Base-by-base conservation (phyloP, 2,113 vertebrate genomes). In the Polypterus bichir region DNA sequence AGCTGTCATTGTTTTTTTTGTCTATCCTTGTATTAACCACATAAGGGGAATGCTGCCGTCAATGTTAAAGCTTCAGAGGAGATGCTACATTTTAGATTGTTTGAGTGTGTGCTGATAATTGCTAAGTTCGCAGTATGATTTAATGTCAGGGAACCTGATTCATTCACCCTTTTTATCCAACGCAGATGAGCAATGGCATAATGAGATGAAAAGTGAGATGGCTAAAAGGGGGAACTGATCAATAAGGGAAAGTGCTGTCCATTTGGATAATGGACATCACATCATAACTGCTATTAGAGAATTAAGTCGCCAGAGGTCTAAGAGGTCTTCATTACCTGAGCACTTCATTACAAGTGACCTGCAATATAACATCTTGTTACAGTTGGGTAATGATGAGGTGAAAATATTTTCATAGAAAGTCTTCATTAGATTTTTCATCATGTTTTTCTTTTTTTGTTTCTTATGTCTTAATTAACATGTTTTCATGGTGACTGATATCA, bases 231-330 rank as follows among this genome's bases (percentile, higher is more conserved):
- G 79, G 70, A 67, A 69, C 73, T 79, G 86, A 94, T 94, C 90
- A 88, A 92, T 93, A 90, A 66, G 61, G 59, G 77, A 81, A 77
- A 91, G 86, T 88, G 79, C 77, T 88, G 86, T 89, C 89, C 86
- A 92, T 91, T 93, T 93, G 80, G 83, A 82, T 96, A 97, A 95
- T 92, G 88, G 91, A 87, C 82, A 83, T 84, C 70, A 74, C 69
- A 85, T 90, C 86, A 86, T 89, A 83, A 75, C 76, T 78, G 72
- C 73, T 80, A 69, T 76, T 83, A 76, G 81, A 78, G 81, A 86
- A 84, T 85, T 85, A 86, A 86, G 77, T 74, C 79, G 77, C 83
- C 76, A 79, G 79, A 79, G 77, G 79, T 87, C 90, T 88, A 69
- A 74, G 76, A 82, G 86, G 69, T 85, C 83, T 89, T 83, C 82